Evolutionary conservation across 2,113 vertebrate species (phyloP), one percentile per base, ranked within the genome.

Genomic region (Athene noctua): DNA sequence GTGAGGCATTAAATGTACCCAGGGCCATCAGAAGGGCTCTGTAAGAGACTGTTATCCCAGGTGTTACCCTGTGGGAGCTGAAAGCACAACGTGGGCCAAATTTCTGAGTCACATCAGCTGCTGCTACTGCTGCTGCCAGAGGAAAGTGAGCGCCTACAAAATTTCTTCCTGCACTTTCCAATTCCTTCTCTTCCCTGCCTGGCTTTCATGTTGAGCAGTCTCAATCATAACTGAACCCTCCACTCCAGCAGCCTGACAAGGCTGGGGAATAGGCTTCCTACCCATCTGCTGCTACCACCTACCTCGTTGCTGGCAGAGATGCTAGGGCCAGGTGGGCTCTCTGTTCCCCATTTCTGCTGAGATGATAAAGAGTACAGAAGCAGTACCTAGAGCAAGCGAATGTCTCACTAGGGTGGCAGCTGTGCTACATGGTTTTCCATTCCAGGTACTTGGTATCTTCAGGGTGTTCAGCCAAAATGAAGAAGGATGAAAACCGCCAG

Each of bases 271-370:
- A 59, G 61, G 66, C 81, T 94, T 78, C 44, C 72, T 87, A 26
- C 51, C 73, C 92, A 86, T 87, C 95, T 91, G 92, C 91, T 85
- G 47, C 78, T 22, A 11, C 49, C 94, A 81, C 84, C 78, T 12
- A 49, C 80, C 67, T 57, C 1, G 0, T 62, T 65, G 51, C 87
- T 94, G 87, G 78, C 84, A 85, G 23, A 68, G 78, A 9, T 52
- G 58, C 19, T 7, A 52, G 57, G 68, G 47, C 91, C 77, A 87
- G 73, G 80, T 70, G 84, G 84, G 57, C 19, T 82, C 61, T 66
- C 52, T 34, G 32, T 61, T 87, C 84, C 68, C 40, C 65, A 49
- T 21, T n/a, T 68, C 70, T 90, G 44, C 9, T 40, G 40, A 27
- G 30, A 27, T 8, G 42, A 58, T 32, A 51, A 59, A 55, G 34